phyloP scores from a whole-genome alignment of 2,888 invertebrate species.

The Yponomeuta cagnagella region DNA sequence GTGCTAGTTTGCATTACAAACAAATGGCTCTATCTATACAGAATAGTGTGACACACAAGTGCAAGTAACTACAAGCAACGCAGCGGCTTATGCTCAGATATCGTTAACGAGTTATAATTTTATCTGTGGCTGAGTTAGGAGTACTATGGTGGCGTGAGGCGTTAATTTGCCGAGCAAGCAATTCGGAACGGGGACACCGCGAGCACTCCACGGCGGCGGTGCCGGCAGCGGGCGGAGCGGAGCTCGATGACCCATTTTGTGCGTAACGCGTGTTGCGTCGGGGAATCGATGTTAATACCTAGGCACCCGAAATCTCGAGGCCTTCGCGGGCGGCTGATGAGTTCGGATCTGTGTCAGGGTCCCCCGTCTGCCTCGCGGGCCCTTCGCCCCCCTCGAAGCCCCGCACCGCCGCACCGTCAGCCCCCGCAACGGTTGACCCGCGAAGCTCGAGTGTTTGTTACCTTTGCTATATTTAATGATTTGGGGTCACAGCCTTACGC shows the following conservation, averaged over 20 bases:
- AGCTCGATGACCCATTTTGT: constrained; percentile 63
- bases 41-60: background rate
- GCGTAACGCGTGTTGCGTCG: constrained; percentile 55
- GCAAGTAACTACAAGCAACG: constrained; percentile 6
- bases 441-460: constrained; percentile 63
- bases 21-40: constrained; percentile 4
- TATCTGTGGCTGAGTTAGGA: constrained; percentile 41
- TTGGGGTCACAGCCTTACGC: constrained; percentile 37
- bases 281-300: constrained; percentile 62
- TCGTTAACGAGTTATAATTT: constrained; percentile 24
- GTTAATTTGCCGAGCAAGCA: constrained; percentile 62
- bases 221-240: background rate
- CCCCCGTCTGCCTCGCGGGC: constrained; percentile 57
- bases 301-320: constrained; percentile 63
- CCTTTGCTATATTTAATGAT: constrained; percentile 51
- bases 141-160: constrained; percentile 38
- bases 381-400: constrained; percentile 47
- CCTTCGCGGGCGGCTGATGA: constrained; percentile 62
- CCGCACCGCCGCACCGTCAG: constrained; percentile 35
- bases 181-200: constrained; percentile 59
- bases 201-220: constrained; percentile 12
- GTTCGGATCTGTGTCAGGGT: constrained; percentile 73
- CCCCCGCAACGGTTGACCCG: constrained; percentile 57
- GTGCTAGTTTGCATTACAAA: constrained; percentile 10
- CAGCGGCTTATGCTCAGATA: background rate